A percentile compares a stretch with the other conserved stretches of the same genome.
Evolutionary conservation across 2,113 vertebrate species (phyloP).

Genomic region (Pollimyrus isidori): DNA sequence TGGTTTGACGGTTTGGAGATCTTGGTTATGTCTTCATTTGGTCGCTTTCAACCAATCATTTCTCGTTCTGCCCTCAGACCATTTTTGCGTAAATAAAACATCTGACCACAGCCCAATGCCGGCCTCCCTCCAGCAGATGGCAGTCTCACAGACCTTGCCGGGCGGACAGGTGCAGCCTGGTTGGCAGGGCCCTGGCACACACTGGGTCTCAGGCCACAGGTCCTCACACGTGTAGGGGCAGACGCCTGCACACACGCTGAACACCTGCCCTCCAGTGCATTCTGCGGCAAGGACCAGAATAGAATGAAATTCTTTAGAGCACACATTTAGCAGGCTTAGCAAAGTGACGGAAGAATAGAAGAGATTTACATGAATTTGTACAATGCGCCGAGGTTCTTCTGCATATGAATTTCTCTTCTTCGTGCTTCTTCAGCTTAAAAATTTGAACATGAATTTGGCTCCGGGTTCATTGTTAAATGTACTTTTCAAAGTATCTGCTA

Average conservation of each 20-base stretch:
- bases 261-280: constrained; percentile 61
- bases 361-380: neutral
- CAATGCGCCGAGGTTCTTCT: neutral
- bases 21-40: too few relatives aligned
- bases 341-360: neutral
- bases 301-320: neutral
- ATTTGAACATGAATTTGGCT: neutral
- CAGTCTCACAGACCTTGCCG: constrained; percentile 54
- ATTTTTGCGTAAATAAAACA: too few relatives aligned
- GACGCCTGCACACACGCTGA: constrained; percentile 55
- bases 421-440: neutral
- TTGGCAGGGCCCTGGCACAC: constrained; percentile 51
- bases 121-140: neutral
- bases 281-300: constrained; percentile 41
- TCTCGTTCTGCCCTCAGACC: too few relatives aligned
- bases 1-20: neutral
- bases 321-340: neutral
- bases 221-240: constrained; percentile 71
- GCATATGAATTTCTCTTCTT: neutral
- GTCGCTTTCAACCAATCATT: too few relatives aligned
- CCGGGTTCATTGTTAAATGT: neutral
- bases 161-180: constrained; percentile 55
- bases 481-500: neutral
- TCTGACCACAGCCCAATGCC: neutral
- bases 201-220: constrained; percentile 62